Percentiles rank a stretch among this genome's conserved stretches.
phyloP scores from a whole-genome alignment of 35 echinoderm and acorn worm species.

The Eucidaris tribuloides region DNA sequence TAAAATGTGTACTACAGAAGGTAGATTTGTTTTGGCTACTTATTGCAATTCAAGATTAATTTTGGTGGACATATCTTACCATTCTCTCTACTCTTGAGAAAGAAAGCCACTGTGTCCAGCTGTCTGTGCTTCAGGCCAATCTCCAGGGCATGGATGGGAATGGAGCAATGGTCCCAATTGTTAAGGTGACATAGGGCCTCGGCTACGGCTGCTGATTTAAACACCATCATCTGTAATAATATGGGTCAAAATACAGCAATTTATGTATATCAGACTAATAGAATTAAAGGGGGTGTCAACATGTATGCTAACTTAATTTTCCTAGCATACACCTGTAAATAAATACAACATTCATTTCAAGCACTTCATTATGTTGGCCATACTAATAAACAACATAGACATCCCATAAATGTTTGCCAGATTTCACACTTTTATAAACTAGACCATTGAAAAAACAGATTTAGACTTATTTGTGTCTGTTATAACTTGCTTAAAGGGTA shows the following conservation, averaged over 20 bases:
- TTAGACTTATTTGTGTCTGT: no score
- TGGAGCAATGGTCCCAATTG: slow-evolving; percentile 88
- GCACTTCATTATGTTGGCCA: neutral
- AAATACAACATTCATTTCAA: neutral
- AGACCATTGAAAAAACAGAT: no score
- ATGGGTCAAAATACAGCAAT: neutral
- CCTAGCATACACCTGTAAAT: neutral
- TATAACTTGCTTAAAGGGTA: no score
- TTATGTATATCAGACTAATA: neutral
- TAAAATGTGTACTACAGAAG: no score
- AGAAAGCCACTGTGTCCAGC: slow-evolving; percentile 96
- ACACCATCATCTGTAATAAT: slow-evolving; percentile 81
- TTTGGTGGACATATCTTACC: no score
- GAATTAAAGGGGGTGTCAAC: neutral
- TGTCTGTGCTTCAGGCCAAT: slow-evolving; percentile 89
- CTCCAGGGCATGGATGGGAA: slow-evolving; percentile 96
- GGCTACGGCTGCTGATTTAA: slow-evolving; percentile 77
- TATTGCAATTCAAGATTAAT: no score
- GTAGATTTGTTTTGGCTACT: no score
- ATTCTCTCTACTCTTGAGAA: slow-evolving; percentile 91
- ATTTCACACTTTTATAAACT: no score
- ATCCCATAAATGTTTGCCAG: no score
- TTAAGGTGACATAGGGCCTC: slow-evolving; percentile 76
- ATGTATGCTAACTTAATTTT: neutral
- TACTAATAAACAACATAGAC: no score